Evolutionary conservation across 2,113 vertebrate genomes (phyloP).

Genomic region (Misgurnus mizolepis): DNA sequence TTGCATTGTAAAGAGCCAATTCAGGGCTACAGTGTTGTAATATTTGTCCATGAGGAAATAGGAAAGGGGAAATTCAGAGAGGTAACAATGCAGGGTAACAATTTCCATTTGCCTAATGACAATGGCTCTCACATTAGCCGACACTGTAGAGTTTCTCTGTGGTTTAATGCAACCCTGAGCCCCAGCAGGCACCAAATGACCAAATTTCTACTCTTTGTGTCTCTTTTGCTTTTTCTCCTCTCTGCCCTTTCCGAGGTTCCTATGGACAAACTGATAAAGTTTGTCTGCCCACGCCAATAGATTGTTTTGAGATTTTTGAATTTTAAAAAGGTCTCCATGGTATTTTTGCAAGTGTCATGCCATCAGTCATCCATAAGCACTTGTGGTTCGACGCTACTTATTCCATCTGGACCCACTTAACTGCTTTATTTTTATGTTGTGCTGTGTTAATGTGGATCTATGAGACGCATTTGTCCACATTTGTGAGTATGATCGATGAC

Average conservation of each 20-base stretch:
- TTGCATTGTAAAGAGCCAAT: too few species aligned
- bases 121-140: not conserved
- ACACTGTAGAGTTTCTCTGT: not conserved
- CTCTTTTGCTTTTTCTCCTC: slow-evolving; percentile 41
- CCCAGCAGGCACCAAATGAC: not conserved
- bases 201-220: slow-evolving; percentile 38
- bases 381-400: slow-evolving; percentile 26
- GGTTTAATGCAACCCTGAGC: slow-evolving; percentile 9
- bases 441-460: not conserved
- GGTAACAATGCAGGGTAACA: not conserved
- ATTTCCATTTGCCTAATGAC: slow-evolving; percentile 1
- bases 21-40: not conserved
- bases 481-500: slow-evolving; percentile 20
- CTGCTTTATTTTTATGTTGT: not conserved
- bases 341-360: slow-evolving; percentile 59
- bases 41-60: slow-evolving; percentile 5
- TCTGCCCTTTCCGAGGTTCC: slow-evolving; percentile 68
- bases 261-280: slow-evolving; percentile 62
- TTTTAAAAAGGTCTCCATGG: slow-evolving; percentile 75
- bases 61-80: not conserved
- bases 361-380: slow-evolving; percentile 56
- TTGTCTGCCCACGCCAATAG: slow-evolving; percentile 56
- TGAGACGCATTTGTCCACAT: slow-evolving; percentile 21
- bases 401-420: slow-evolving; percentile 24
- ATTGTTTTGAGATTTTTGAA: slow-evolving; percentile 63